Base-by-base conservation (phyloP, 2,797 vertebrate species). In the Cynopterus sphinx region DNA sequence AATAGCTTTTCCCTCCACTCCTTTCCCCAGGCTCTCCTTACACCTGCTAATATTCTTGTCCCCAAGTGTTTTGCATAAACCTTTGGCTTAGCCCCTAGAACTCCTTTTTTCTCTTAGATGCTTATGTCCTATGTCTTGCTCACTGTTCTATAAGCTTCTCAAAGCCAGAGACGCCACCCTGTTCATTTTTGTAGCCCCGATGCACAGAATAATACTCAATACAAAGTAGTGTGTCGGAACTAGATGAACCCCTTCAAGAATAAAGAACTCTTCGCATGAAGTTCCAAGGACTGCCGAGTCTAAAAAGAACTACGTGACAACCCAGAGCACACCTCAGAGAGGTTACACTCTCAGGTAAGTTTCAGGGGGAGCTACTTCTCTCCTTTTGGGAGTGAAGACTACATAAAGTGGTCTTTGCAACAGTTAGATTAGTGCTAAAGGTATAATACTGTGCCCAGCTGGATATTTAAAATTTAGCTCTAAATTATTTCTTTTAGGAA, bases 131-230 rank as follows among this genome's bases (percentile, higher is more conserved):
- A 53, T 95, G 9, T 49, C 36, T 79, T 94, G 79, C 81, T 93
- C 36, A 16, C 5, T 15, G 9, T 51, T 90, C 31, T 41, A 8
- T 36, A 73, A 41, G 31, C 13, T 90, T 75, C 65, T 68, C 61
- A 92, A 59, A 43, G 13, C 15, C 22, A 7, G 53, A 33, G 49
- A 9, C 5, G 15, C 36, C 46, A 13, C 9, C 49, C 12, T 85
- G 24, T 7, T 88, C 86, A 78, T 96, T 97, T 96, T 31, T 49
- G 28, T 15, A 91, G 33, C 39, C 65, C 41, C 13, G 13, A 59
- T 36, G 5, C 51, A 24, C 51, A 59, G 53, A 33, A 33, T 13
- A 26, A 21, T 41, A 59, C 6, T 86, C 31, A 55, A 21, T 33
- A 71, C 6, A 9, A n/a, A 33, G 9, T 0, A 73, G 19, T 16